phyloP scores from a whole-genome alignment of 2,113 vertebrate genomes.

The Pseudonaja textilis region DNA sequence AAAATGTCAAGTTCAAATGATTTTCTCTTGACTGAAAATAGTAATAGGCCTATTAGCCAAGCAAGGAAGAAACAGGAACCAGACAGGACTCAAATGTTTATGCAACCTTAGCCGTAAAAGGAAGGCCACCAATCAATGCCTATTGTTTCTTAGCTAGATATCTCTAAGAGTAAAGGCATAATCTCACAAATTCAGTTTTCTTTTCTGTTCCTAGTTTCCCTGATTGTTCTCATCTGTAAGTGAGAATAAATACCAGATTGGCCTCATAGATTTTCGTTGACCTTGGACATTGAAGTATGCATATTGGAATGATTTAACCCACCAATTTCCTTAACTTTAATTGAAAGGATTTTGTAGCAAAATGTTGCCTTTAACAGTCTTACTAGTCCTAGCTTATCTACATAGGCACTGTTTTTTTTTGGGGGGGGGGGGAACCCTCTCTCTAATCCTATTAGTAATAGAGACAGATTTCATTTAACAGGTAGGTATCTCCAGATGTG shows the following conservation, averaged over 20 bases:
- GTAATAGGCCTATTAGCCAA: neutral
- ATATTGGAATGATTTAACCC: neutral
- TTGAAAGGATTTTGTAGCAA: neutral
- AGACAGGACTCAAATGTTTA: neutral
- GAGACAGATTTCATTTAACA: neutral
- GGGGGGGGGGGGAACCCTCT: fast-evolving
- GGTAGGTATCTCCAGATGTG: neutral
- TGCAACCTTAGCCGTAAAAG: fast-evolving
- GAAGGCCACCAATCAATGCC: constrained; percentile 6
- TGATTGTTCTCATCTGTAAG: neutral
- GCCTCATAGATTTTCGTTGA: neutral
- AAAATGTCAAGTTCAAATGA: constrained; percentile 5
- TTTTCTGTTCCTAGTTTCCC: neutral
- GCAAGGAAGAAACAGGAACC: neutral
- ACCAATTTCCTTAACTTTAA: neutral
- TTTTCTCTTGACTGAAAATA: constrained; percentile 19
- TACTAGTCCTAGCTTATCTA: neutral
- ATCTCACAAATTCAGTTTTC: neutral
- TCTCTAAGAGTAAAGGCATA: neutral
- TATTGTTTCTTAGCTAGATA: neutral
- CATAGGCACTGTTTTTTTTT: neutral
- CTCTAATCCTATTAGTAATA: neutral
- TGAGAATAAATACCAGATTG: neutral
- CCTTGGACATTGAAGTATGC: neutral
- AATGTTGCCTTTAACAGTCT: neutral